A percentile compares a stretch with the other conserved stretches of the same genome.
Conservation (phyloP, 2,113 vertebrate species). For the Aptenodytes forsteri region DNA sequence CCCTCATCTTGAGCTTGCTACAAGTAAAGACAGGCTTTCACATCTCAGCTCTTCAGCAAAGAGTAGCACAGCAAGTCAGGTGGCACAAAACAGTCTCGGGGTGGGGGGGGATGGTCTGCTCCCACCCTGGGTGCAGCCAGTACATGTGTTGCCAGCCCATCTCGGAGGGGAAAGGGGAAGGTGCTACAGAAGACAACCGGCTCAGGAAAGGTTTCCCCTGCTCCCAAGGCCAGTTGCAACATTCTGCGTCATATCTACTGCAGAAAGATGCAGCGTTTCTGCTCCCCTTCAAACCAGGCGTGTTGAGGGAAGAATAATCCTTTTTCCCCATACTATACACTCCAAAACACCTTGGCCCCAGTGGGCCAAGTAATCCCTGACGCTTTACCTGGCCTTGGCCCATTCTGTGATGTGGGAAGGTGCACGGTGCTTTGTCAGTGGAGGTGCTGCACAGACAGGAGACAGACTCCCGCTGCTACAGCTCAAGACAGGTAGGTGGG, state of each 20-base stretch:
- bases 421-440: neutral
- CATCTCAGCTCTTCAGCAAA: neutral
- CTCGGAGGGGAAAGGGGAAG: neutral
- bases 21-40: neutral
- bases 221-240: neutral
- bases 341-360: neutral
- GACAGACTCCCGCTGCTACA: neutral
- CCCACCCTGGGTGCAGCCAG: neutral
- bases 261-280: neutral
- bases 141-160: neutral
- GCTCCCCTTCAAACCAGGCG: neutral
- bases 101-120: neutral
- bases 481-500: neutral
- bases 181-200: neutral
- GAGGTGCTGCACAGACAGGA: neutral
- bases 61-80: neutral
- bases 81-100: neutral
- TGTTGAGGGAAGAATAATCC: neutral
- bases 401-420: neutral
- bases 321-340: neutral
- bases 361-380: neutral
- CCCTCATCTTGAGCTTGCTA: neutral
- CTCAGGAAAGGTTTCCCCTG: neutral
- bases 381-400: neutral
- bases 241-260: accelerated